Percentiles rank a stretch among this genome's conserved stretches.
phyloP scores from a whole-genome alignment of 92 coral and sea anemone species.

The Parazoanthus darwini region DNA sequence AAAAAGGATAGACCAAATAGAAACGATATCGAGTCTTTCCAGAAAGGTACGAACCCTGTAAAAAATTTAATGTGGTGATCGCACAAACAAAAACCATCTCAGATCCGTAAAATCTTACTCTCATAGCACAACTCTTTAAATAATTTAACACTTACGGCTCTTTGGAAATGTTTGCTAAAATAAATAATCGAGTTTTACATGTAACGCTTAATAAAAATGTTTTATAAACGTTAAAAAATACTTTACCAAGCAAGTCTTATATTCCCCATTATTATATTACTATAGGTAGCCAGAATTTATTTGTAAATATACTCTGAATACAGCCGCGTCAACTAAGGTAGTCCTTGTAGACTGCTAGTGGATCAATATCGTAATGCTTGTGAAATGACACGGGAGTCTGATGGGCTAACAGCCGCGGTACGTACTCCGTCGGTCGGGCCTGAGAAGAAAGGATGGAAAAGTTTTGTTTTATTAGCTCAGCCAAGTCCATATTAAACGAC shows the following conservation, averaged over 20 bases:
- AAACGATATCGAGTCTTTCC: too few relatives aligned
- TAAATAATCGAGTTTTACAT: too few relatives aligned
- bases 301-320: not conserved
- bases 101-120: too few relatives aligned
- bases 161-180: too few relatives aligned
- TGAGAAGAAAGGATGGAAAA: slow-evolving; percentile 28
- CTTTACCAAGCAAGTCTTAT: not conserved
- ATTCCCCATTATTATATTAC: not conserved
- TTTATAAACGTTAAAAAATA: not conserved
- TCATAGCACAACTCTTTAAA: too few relatives aligned
- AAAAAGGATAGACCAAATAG: too few relatives aligned
- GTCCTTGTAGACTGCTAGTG: slow-evolving; percentile 76
- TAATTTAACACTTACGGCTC: too few relatives aligned
- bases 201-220: too few relatives aligned
- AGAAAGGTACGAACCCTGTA: too few relatives aligned
- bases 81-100: too few relatives aligned
- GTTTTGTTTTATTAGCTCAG: not conserved
- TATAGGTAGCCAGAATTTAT: not conserved
- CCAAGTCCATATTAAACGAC: not conserved
- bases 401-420: slow-evolving; percentile 82
- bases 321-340: slow-evolving; percentile 72
- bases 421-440: slow-evolving; percentile 94
- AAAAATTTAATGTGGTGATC: too few relatives aligned
- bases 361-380: slow-evolving; percentile 91
- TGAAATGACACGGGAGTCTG: slow-evolving; percentile 97